These are phyloP conservation scores for Porites cylindrica DNA, from an alignment of 92 coral and sea anemone species.

Conservation along the genomic window DNA sequence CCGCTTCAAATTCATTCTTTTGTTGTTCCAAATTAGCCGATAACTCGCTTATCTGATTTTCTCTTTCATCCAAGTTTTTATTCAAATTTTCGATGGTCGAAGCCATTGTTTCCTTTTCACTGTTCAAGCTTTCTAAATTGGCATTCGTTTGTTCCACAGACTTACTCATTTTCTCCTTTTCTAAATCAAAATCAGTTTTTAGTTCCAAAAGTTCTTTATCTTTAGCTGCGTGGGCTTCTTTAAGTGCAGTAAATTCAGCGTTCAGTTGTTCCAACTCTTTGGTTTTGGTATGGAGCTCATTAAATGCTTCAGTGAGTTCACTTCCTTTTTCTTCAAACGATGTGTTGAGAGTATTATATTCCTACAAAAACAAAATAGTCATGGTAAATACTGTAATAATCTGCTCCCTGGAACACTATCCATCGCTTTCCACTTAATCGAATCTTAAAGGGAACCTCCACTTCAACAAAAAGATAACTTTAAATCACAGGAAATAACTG, in stretches of 20 bases:
- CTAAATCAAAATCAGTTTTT: slow-evolving; percentile 28
- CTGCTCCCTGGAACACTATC: neutral
- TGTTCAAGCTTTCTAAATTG: slow-evolving; percentile 42
- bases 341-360: slow-evolving; percentile 75
- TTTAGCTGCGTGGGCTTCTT: slow-evolving; percentile 47
- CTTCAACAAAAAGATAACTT: no score
- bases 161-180: slow-evolving; percentile 40
- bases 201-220: slow-evolving; percentile 66
- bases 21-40: slow-evolving; percentile 37
- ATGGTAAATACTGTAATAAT: neutral
- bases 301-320: slow-evolving; percentile 58
- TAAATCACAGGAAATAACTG: no score
- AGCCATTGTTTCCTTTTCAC: slow-evolving; percentile 65
- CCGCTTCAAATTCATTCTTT: slow-evolving; percentile 49
- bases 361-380: slow-evolving; percentile 49
- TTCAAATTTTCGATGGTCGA: slow-evolving; percentile 61
- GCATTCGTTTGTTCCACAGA: slow-evolving; percentile 60
- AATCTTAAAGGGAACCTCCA: no score
- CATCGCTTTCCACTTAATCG: no score
- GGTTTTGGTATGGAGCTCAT: slow-evolving; percentile 56
- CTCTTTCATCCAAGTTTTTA: slow-evolving; percentile 56
- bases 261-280: slow-evolving; percentile 51
- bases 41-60: slow-evolving; percentile 35
- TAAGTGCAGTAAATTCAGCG: slow-evolving; percentile 65
- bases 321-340: slow-evolving; percentile 89